Base-by-base conservation (phyloP, 2,888 invertebrate species). In the Philhelius pedissequus region DNA sequence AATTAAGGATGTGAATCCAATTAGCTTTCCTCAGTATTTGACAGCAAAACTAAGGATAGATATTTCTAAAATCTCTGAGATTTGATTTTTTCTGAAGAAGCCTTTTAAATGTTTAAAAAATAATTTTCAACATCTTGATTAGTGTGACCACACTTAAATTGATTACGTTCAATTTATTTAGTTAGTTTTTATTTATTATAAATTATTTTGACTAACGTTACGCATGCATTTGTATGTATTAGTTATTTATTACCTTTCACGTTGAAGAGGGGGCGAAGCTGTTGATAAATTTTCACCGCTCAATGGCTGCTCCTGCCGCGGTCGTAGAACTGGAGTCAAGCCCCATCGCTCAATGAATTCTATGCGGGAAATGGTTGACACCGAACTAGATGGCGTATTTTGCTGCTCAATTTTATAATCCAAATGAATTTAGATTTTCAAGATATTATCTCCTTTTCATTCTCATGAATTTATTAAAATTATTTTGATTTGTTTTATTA, bases 291-390 rank as follows among this genome's bases (percentile, higher is more conserved):
- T 91, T 91, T 92, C 91, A 93, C 92, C 92, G 93, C 92, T 92
- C 91, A 92, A 95, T 95, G 96, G 96, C 95, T 96, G 95, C 94
- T 97, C 96, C 95, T 96, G 96, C 95, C 97, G 96, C 95, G 97
- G 97, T 94, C 96, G 95, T 95, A 97, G 96, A 96, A 97, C 97
- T 95, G 97, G 97, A 95, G 97, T 97, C 94, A 97, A 96, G 96
- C 97, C 97, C 97, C 97, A 97, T 97, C 97, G 96, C 94, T 97
- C 97, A 94, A 97, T 95, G 94, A 97, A 96, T 95, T 97, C 97
- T 96, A 97, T 96, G 94, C 97, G 97, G 95, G 97, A 97, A 97
- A 97, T 97, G 96, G 90, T 92, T 92, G 91, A 89, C 89, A 90
- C 89, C 89, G 91, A 89, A 88, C 90, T 89, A 88, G 89, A 90